Conservation (phyloP, 2,888 invertebrate genomes). For the Dastarcus helophoroides region DNA sequence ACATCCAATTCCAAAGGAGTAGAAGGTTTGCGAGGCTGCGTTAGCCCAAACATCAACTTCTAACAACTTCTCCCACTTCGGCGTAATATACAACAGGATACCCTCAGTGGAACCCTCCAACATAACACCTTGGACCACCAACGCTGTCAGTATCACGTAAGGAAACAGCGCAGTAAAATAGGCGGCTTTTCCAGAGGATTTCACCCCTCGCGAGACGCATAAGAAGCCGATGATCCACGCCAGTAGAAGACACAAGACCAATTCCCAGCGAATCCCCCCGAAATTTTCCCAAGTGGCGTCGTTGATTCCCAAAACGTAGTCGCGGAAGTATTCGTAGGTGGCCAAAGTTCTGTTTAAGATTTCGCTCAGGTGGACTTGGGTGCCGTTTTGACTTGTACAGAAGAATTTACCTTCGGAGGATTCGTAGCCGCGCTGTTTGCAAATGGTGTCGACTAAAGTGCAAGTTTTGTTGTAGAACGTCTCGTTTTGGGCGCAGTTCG, state of each 20-base stretch:
- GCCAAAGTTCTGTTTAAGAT: conserved; percentile 46
- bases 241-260: conserved; percentile 63
- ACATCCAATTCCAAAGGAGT: conserved; percentile 67
- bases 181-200: conserved; percentile 77
- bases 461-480: too few species aligned
- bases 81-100: conserved; percentile 59
- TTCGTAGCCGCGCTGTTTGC: too few species aligned
- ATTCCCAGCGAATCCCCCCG: conserved; percentile 69
- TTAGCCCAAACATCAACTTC: conserved; percentile 67
- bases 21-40: conserved; percentile 75
- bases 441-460: too few species aligned
- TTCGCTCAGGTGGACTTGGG: conserved; percentile 43
- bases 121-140: conserved; percentile 43
- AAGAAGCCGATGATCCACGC: conserved; percentile 79
- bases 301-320: conserved; percentile 65
- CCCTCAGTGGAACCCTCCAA: conserved; percentile 61
- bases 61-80: conserved; percentile 55
- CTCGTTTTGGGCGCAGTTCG: too few species aligned
- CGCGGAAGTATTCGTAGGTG: conserved; percentile 44
- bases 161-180: conserved; percentile 64
- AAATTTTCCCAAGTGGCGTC: conserved; percentile 62
- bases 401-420: too few species aligned
- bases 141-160: conserved; percentile 55
- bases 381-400: too few species aligned
- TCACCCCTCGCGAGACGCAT: conserved; percentile 78